Conservation (phyloP, 1,140 invertebrate species). For the Procambarus virginalis region DNA sequence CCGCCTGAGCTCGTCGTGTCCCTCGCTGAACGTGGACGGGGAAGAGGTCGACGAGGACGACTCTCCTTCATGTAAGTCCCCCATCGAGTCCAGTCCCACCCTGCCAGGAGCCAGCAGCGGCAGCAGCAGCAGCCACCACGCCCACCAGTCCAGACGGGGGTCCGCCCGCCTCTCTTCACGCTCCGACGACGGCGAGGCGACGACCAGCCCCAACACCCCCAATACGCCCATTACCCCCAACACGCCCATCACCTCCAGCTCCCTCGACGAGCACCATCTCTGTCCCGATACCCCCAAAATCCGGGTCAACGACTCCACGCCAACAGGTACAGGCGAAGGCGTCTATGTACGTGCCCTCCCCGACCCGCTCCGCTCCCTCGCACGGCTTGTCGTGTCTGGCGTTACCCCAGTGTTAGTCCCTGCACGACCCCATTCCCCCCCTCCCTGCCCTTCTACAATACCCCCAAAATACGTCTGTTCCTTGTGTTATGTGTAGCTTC, state of each 20-base stretch:
- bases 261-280: slow-evolving; percentile 69
- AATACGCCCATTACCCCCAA: slow-evolving; percentile 67
- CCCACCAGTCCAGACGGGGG: slow-evolving; percentile 40
- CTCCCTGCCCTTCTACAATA: background rate
- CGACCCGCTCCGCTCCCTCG: background rate
- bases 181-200: slow-evolving; percentile 64
- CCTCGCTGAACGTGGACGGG: slow-evolving; percentile 77
- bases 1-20: slow-evolving; percentile 84
- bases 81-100: slow-evolving; percentile 12
- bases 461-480: no score
- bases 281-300: slow-evolving; percentile 70
- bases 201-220: slow-evolving; percentile 48
- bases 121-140: slow-evolving; percentile 16
- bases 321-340: slow-evolving; percentile 57
- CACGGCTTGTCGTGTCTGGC: background rate
- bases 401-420: background rate
- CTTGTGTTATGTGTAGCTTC: no score
- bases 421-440: background rate
- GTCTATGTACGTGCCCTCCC: background rate
- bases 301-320: slow-evolving; percentile 69
- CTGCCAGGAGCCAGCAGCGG: slow-evolving; percentile 38
- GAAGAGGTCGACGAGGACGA: slow-evolving; percentile 68
- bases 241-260: slow-evolving; percentile 67
- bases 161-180: slow-evolving; percentile 61
- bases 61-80: slow-evolving; percentile 66